A percentile compares a stretch with the other conserved stretches of the same genome.
Evolutionary conservation across 2,113 vertebrate species (phyloP).

Genomic region (Brachyistius frenatus): DNA sequence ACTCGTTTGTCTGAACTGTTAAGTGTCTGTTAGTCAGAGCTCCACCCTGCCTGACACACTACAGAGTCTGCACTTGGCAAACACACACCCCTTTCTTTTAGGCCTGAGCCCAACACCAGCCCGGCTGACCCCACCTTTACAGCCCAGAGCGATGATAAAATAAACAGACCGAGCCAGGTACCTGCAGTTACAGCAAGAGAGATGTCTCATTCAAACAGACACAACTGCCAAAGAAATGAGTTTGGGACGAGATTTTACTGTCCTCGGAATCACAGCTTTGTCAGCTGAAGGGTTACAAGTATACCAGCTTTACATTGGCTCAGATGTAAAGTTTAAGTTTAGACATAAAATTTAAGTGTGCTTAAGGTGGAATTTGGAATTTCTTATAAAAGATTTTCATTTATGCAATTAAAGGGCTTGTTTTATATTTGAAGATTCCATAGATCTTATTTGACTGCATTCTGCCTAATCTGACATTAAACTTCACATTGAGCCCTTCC

Average conservation of each 20-base stretch:
- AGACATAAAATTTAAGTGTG: too few relatives aligned
- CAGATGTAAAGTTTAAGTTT: too few relatives aligned
- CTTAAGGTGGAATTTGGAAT: too few relatives aligned
- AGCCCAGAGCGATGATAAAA: constrained; percentile 27
- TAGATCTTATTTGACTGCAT: not conserved
- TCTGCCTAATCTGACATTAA: constrained; percentile 43
- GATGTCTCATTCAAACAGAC: too few relatives aligned
- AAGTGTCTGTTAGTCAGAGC: not conserved
- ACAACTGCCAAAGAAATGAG: too few relatives aligned
- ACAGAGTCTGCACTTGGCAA: constrained; percentile 26
- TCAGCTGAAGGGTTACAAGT: not conserved
- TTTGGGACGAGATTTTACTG: not conserved
- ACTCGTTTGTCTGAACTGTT: constrained; percentile 19
- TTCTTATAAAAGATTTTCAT: too few relatives aligned
- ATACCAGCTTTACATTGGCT: too few relatives aligned
- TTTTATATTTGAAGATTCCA: too few relatives aligned
- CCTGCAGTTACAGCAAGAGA: too few relatives aligned
- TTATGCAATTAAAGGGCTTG: too few relatives aligned
- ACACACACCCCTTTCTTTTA: constrained; percentile 39
- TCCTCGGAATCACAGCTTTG: not conserved
- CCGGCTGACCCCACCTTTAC: constrained; percentile 25
- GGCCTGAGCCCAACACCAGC: constrained; percentile 19
- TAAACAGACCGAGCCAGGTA: not conserved
- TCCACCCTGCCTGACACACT: constrained; percentile 18
- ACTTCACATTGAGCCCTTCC: constrained; percentile 27